phyloP scores from a whole-genome alignment of 2,797 vertebrate species.

The Leptodactylus fallax region DNA sequence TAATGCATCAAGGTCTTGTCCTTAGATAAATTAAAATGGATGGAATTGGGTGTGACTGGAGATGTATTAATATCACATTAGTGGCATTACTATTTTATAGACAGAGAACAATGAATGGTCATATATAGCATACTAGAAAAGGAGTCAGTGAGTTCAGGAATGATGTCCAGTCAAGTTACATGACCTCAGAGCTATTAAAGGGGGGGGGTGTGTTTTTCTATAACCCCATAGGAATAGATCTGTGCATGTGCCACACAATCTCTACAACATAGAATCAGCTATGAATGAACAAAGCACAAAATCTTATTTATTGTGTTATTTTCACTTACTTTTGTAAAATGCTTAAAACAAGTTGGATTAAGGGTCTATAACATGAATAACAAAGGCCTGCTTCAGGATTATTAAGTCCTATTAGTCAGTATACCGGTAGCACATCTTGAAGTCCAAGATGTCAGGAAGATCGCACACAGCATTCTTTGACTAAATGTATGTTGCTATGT shows the following conservation, averaged over 20 bases:
- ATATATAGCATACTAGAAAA: neutral
- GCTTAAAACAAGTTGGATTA: neutral
- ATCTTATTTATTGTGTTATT: neutral
- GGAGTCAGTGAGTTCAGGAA: neutral
- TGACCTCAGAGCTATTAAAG: neutral
- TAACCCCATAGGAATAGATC: neutral
- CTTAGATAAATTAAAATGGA: neutral
- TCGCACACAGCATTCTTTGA: constrained; percentile 26
- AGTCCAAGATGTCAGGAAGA: constrained; percentile 18
- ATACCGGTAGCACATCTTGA: neutral
- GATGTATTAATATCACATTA: neutral
- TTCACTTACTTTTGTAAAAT: neutral
- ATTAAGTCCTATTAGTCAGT: neutral
- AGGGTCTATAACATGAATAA: neutral
- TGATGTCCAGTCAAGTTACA: neutral
- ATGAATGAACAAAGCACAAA: neutral
- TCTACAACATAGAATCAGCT: neutral
- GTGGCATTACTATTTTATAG: neutral
- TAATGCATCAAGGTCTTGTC: constrained; percentile 2
- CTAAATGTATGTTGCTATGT: constrained; percentile 41
- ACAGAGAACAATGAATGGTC: neutral
- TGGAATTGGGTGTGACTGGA: neutral
- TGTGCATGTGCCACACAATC: neutral
- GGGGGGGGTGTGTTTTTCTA: neutral
- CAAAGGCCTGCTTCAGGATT: neutral